These are phyloP conservation scores for Aelia acuminata DNA, from an alignment of 2,888 invertebrate species.

Conservation along the genomic window DNA sequence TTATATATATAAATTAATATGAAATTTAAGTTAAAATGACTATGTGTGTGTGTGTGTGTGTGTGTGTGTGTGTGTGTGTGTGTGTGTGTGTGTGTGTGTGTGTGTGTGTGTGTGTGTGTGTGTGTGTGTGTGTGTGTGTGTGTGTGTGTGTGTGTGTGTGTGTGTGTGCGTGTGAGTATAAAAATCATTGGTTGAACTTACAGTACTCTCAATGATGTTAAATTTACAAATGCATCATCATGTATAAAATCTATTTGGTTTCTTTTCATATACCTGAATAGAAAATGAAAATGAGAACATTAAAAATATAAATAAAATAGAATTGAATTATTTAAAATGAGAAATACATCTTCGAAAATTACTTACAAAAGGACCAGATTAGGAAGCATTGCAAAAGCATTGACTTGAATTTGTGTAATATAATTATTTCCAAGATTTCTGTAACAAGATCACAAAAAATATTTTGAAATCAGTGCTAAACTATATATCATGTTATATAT, in stretches of 20 bases:
- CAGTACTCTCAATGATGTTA: slow-evolving; percentile 86
- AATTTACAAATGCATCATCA: slow-evolving; percentile 83
- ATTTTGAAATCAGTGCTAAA: background rate
- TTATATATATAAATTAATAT: no score
- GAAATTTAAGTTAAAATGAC: no score
- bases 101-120: no score
- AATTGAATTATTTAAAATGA: background rate
- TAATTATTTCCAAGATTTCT: slow-evolving; percentile 86
- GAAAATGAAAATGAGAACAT: slow-evolving; percentile 48
- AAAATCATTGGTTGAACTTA: slow-evolving; percentile 75
- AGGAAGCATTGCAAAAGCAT: slow-evolving; percentile 80
- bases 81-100: no score
- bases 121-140: no score
- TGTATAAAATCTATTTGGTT: slow-evolving; percentile 87
- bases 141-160: slow-evolving; percentile 66
- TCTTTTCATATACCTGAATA: slow-evolving; percentile 83
- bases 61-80: no score
- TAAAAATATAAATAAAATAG: slow-evolving; percentile 11
- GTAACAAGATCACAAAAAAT: slow-evolving; percentile 68
- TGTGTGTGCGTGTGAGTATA: slow-evolving; percentile 62
- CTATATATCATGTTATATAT: background rate
- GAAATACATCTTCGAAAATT: slow-evolving; percentile 62
- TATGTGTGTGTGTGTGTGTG: no score
- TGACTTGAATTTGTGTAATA: slow-evolving; percentile 77
- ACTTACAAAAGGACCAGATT: slow-evolving; percentile 87